Conservation (phyloP, 2,113 vertebrate genomes). For the Hystrix cristata region DNA sequence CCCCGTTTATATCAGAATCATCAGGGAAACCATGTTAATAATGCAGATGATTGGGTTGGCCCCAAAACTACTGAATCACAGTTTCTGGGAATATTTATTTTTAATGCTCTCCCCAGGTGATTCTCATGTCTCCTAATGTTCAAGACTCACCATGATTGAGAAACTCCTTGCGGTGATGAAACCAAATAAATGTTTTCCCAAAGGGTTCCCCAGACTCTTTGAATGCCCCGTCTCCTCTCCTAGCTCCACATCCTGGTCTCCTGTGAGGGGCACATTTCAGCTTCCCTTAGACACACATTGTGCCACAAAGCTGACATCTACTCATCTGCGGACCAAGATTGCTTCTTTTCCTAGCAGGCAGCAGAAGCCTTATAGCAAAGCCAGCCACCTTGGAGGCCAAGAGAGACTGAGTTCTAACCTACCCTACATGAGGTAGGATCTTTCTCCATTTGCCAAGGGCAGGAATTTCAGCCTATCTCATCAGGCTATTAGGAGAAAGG, state of each 20-base stretch:
- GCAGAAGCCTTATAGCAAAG: not conserved
- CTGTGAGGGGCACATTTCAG: not conserved
- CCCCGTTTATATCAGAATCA: constrained; percentile 36
- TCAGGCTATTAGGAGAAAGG: not conserved
- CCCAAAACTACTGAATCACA: constrained; percentile 58
- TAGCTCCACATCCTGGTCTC: not conserved
- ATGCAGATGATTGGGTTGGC: constrained; percentile 22
- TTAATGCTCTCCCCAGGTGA: not conserved
- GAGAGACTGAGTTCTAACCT: not conserved
- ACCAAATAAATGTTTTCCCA: constrained; percentile 19
- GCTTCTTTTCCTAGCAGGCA: not conserved
- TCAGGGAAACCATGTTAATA: constrained; percentile 45
- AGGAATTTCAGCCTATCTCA: not conserved
- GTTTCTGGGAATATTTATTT: constrained; percentile 59
- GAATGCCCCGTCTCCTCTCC: not conserved
- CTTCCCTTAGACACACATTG: not conserved
- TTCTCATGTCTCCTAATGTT: not conserved
- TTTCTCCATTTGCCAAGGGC: not conserved
- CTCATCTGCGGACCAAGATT: not conserved
- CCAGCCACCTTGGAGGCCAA: not conserved
- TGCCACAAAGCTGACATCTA: not conserved
- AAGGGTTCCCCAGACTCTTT: not conserved
- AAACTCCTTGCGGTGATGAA: constrained; percentile 37
- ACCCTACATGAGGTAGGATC: not conserved
- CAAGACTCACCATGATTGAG: not conserved